These are phyloP conservation scores for Gymnothorax javanicus DNA, from an alignment of 2,797 vertebrate species.

Conservation along the genomic window DNA sequence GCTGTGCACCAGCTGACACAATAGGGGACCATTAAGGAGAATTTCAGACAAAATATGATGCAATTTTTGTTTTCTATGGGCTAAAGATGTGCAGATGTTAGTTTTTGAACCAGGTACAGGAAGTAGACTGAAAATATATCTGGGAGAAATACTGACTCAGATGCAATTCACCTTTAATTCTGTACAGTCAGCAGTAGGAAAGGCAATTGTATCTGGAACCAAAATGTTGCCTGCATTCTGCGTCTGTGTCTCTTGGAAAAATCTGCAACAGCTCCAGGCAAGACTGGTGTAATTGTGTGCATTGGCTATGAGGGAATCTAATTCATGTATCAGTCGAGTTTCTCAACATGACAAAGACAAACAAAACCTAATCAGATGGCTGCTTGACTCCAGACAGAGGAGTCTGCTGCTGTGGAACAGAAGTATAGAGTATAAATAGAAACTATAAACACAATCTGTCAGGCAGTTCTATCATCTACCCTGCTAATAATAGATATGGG, in stretches of 20 bases:
- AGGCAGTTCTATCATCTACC: neutral
- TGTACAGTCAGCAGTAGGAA: neutral
- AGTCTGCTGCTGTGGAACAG: neutral
- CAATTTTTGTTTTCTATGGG: neutral
- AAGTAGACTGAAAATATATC: neutral
- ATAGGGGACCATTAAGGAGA: neutral
- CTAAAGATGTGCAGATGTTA: neutral
- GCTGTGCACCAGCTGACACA: too few relatives aligned
- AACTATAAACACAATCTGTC: neutral
- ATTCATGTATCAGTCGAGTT: neutral
- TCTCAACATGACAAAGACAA: neutral
- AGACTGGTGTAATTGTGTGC: neutral
- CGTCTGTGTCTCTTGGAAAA: neutral
- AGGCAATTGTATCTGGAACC: neutral
- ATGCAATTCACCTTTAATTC: neutral
- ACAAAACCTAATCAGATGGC: neutral
- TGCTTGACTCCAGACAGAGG: neutral
- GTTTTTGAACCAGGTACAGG: neutral
- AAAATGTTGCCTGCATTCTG: neutral
- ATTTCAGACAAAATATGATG: neutral
- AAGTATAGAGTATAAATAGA: neutral
- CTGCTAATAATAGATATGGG: conserved; percentile 5
- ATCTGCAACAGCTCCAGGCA: neutral
- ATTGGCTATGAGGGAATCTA: neutral
- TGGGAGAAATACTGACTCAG: neutral